A percentile compares a stretch with the other conserved stretches of the same genome.
phyloP scores from a whole-genome alignment of 2,888 invertebrate species.

The Drosophila dives region DNA sequence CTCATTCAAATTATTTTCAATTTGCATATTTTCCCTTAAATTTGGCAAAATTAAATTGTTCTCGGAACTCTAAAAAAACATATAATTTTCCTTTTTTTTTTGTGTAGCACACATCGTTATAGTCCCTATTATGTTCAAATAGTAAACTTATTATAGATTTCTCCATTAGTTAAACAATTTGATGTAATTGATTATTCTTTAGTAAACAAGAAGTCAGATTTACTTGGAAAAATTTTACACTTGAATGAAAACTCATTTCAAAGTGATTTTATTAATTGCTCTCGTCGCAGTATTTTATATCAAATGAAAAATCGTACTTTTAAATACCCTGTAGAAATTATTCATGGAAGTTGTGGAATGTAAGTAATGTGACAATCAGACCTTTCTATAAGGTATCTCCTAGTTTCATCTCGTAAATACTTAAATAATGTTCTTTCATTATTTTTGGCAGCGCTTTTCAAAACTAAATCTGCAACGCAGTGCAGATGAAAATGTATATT shows the following conservation, averaged over 20 bases:
- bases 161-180: neutral
- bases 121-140: too few species aligned
- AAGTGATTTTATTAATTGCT: constrained; percentile 10
- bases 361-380: neutral
- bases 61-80: neutral
- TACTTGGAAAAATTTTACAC: constrained; percentile 21
- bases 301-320: neutral
- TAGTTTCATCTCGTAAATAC: neutral
- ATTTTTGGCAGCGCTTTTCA: constrained; percentile 11
- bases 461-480: constrained; percentile 49
- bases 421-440: neutral
- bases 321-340: neutral
- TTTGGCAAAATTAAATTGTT: too few species aligned
- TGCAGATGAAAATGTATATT: constrained; percentile 27
- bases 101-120: too few species aligned
- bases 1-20: neutral
- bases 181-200: neutral
- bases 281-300: neutral
- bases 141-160: too few species aligned
- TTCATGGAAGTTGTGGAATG: too few species aligned
- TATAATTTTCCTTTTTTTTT: neutral
- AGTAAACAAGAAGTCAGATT: neutral
- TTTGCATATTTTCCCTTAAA: neutral
- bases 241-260: constrained; percentile 30
- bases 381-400: neutral